Evolutionary conservation across 2,797 vertebrate genomes (phyloP), one percentile per base, ranked within the genome.

Genomic region (Malurus splendens): DNA sequence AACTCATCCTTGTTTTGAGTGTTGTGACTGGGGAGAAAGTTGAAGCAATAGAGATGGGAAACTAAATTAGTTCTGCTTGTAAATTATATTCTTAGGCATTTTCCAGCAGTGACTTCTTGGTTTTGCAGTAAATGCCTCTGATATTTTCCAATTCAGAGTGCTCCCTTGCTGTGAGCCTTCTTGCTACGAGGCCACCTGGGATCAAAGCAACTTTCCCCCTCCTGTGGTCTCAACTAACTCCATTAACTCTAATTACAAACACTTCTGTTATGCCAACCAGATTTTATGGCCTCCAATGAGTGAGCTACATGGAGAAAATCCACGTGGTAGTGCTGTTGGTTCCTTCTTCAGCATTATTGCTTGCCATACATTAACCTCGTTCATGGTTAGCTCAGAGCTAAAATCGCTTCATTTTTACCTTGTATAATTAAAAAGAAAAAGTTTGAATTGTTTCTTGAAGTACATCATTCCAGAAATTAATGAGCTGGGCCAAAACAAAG

Each of bases 151-250:
- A 57, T 78, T 86, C 87, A 50, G 42, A 86, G 41, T 25, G 44
- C 23, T 94, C 57, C 76, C 91, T 95, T 92, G 73, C 82, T 93
- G 89, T 85, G 80, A 74, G 52, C 20, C 68, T 87, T 91, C 92
- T 95, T 93, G 57, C 89, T 92, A 90, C 76, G 84, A 89, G 65
- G 90, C 95, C 96, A 95, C 93, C 95, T 95, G 95, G 94, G 70
- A 85, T 94, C 65, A 79, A 86, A 87, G 93, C 85, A 60, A 77
- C 88, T 94, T 86, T 96, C 42, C 13, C 80, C 60, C 68, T 95
- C 82, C 88, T 94, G 67, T 42, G 75, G 89, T 87, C 65, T 92
- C 55, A 82, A 4, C 38, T 56, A 50, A 66, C 71, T 84, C 74
- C 54, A 87, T 90, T 92, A 81, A 70, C 76, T 94, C 67, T 77